Evolutionary conservation across 2,888 invertebrate species (phyloP), one percentile per base, ranked within the genome.

Genomic region (Drosophila basisetae): DNA sequence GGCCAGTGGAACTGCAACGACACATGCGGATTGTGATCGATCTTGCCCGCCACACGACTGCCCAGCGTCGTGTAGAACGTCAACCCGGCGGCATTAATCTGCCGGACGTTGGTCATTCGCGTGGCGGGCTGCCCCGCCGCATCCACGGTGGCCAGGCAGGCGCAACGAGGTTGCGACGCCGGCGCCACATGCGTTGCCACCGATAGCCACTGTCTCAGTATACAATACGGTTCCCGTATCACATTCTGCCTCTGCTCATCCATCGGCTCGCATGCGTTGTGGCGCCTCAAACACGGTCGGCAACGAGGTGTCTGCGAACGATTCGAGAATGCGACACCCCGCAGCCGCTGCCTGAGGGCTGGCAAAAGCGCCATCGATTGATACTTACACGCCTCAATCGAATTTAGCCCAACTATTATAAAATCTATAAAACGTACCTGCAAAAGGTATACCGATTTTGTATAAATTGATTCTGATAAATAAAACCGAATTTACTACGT

Each of bases 1-100:
- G 96, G 96, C 99, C 99, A 99, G 91, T 97, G 98, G 92, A 99
- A 98, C 74, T 97, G 96, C 76, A 98, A 94, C 10, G 98, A 96
- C 33, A 96, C 98, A 92, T 96, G 95, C 18, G 97, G 97, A 94
- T 99, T 99, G 89, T 95, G 95, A 50, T 94, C 95, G 94, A 99
- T 94, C 93, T 99, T 98, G 77, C 94, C 93, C 49, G 97, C 98
- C 94, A 99, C 99, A 54, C 97, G 95, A 91, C 99, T 99, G 18
- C 95, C 95, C 92, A 97, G 97, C 93, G 99, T 98, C 0, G 99
- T 98, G 90, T 96, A 99, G 94, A 99, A 99, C 82, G 95, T 96
- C 92, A 99, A 98, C 4, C 99, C 99, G 68, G 96, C 95, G 73
- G 95, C 95, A 62, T 96, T 96, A 93, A 95, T 98, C 16, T 96